Percentiles rank a stretch among this genome's conserved stretches.
These are phyloP conservation scores for Plectropomus leopardus DNA, from an alignment of 2,113 vertebrate species.

Conservation along the genomic window DNA sequence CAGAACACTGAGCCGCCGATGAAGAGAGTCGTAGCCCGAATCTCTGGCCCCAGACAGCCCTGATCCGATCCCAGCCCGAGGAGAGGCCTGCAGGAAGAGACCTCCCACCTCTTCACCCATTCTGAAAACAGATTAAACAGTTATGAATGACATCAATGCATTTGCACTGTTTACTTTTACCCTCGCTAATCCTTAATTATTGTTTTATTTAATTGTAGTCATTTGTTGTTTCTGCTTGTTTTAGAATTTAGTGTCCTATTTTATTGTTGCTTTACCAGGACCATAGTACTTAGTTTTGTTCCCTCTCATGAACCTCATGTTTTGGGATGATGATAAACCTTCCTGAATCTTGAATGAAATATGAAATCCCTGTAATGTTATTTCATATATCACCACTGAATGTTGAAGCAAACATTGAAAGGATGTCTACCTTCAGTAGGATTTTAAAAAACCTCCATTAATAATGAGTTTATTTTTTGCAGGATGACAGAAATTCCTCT, in stretches of 20 bases:
- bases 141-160: too few species aligned
- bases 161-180: too few species aligned
- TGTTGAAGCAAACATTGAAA: background rate
- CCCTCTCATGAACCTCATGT: too few species aligned
- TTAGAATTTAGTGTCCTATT: too few species aligned
- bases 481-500: background rate
- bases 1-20: constrained; percentile 90
- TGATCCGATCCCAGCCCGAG: constrained; percentile 73
- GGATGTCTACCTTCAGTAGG: background rate
- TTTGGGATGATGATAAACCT: too few species aligned
- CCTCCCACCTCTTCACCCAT: constrained; percentile 88
- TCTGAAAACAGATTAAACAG: constrained; percentile 73
- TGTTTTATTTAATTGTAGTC: too few species aligned
- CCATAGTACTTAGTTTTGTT: too few species aligned
- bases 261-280: too few species aligned
- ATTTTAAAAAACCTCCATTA: background rate
- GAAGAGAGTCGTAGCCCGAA: constrained; percentile 94
- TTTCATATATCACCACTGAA: background rate
- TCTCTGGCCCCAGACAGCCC: constrained; percentile 85
- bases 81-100: constrained; percentile 81
- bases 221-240: too few species aligned
- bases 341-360: too few species aligned
- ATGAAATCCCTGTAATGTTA: background rate
- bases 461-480: background rate
- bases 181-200: too few species aligned